Base-by-base conservation (phyloP, 1,140 invertebrate genomes). In the Limonius californicus region DNA sequence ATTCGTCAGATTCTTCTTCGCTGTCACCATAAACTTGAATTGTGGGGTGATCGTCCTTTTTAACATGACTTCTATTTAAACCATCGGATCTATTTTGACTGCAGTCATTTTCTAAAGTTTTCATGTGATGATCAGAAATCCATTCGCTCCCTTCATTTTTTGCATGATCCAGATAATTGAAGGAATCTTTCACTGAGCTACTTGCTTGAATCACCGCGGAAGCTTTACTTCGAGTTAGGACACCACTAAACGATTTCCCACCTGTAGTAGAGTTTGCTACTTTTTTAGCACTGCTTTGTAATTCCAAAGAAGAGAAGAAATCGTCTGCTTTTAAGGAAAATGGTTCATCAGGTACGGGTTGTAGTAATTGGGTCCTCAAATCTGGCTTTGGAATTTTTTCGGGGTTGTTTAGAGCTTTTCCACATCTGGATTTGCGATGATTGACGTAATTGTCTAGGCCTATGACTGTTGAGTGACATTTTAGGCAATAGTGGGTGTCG, bases 401-500 rank as follows among this genome's bases (percentile, higher is more conserved):
- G 69, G 68, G 2, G 72, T 59, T 62, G 77, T 70, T 63, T 16
- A 16, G n/a, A 30, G 14, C 60, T 66, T 75, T 81, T 6, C 75
- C 71, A 69, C 86, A 88, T 68, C 83, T 75, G 66, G 83, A 77
- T 74, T 91, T 91, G 20, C 91, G 83, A 70, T 94, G 92, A 9
- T 82, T 81, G 0, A 95, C 84, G 72, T 95, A 95, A 71, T 89
- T 90, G 12, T 89, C 84, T 0, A 95, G 79, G 11, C 66, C 91
- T 12, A 85, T 76, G 35, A 95, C 87, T 0, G 90, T 94, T 1
- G 82, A 70, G 62, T 90, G 87, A 77, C 92, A 95, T 68, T 90
- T 90, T 58, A 94, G 85, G 74, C 92, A 95, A 57, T 91, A 84
- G 69, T 95, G 92, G 1, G 82, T 87, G 71, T 93, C 90, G 39